phyloP scores from a whole-genome alignment of 1,140 invertebrate genomes.

The Solenopsis invicta region DNA sequence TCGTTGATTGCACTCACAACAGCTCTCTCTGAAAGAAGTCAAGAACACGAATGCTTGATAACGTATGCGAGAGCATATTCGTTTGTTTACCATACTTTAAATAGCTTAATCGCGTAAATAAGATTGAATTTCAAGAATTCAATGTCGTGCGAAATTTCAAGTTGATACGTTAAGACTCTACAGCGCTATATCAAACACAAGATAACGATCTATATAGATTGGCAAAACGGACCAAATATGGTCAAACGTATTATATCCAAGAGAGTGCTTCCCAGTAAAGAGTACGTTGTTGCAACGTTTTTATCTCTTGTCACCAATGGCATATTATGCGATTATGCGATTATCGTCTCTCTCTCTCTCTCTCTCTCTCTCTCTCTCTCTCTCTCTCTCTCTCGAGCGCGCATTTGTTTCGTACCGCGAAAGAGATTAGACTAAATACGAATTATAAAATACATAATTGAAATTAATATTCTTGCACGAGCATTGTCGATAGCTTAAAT shows the following conservation, averaged over 20 bases:
- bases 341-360: neutral
- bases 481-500: neutral
- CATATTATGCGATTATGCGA: too few relatives aligned
- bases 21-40: slow-evolving; percentile 72
- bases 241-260: slow-evolving; percentile 5
- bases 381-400: neutral
- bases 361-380: neutral
- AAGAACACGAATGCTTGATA: slow-evolving; percentile 71
- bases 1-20: slow-evolving; percentile 19
- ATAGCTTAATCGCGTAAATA: slow-evolving; percentile 71
- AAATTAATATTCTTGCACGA: slow-evolving; percentile 26
- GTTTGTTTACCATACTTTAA: slow-evolving; percentile 73
- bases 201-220: slow-evolving; percentile 22
- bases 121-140: slow-evolving; percentile 77
- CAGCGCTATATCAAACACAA: neutral
- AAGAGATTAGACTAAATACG: neutral
- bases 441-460: slow-evolving; percentile 35
- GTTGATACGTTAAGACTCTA: neutral
- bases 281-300: neutral
- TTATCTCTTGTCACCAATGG: neutral
- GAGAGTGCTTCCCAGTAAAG: neutral
- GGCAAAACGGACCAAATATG: slow-evolving; percentile 31
- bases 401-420: neutral
- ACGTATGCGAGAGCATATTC: slow-evolving; percentile 44
- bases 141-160: slow-evolving; percentile 50